A percentile compares a stretch with the other conserved stretches of the same genome.
Evolutionary conservation across 2,113 vertebrate species (phyloP).

Genomic region (rat (Rattus norvegicus)): GRCr8 NC_086028.1:84274501-84275000

Average conservation of each 20-base stretch:
- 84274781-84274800: not conserved
- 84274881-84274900: not conserved
- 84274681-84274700: not conserved
- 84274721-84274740: not conserved
- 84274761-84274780: not conserved
- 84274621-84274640: not conserved
- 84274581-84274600: constrained; percentile 12
- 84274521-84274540: too few relatives aligned
- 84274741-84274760: not conserved
- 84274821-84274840: not conserved
- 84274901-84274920: not conserved
- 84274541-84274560: too few relatives aligned
- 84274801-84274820: not conserved
- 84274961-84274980: not conserved
- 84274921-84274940: not conserved
- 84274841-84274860: constrained; percentile 9
- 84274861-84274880: not conserved
- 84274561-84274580: too few relatives aligned
- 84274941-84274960: not conserved
- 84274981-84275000: not conserved
- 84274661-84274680: not conserved
- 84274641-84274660: not conserved
- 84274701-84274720: not conserved
- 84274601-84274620: constrained; percentile 22
- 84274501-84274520: too few relatives aligned